phyloP scores from a whole-genome alignment of 2,113 vertebrate species.

The Ictalurus punctatus region DNA sequence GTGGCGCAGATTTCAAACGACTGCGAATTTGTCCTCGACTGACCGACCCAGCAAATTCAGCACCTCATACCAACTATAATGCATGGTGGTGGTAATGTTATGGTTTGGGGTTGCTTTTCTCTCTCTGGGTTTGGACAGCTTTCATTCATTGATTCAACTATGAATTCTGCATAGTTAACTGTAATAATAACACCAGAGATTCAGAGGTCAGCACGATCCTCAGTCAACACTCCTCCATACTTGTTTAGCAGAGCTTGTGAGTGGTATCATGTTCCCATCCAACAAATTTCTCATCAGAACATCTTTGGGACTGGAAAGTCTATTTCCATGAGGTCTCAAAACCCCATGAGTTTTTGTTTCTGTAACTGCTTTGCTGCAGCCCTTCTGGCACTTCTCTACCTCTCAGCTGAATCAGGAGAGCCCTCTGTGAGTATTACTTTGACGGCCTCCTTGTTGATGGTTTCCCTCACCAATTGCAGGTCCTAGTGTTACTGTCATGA shows the following conservation, averaged over 20 bases:
- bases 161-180: too few relatives aligned
- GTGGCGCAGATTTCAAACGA: too few relatives aligned
- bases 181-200: neutral
- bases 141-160: too few relatives aligned
- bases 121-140: too few relatives aligned
- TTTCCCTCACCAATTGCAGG: neutral
- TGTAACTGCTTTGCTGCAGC: neutral
- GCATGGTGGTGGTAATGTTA: too few relatives aligned
- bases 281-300: neutral
- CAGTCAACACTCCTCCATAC: neutral
- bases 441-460: neutral
- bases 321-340: neutral
- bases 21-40: too few relatives aligned
- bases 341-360: neutral
- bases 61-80: too few relatives aligned
- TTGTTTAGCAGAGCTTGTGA: neutral
- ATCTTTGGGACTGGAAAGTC: neutral
- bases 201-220: neutral
- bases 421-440: neutral
- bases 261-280: neutral
- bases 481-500: neutral
- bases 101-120: too few relatives aligned
- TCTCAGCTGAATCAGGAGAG: neutral
- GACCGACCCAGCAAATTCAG: too few relatives aligned
- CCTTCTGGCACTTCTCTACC: neutral